Evolutionary conservation across 2,113 vertebrate species (phyloP), one percentile per base, ranked within the genome.

Genomic region (Nothobranchius kuhntae): DNA sequence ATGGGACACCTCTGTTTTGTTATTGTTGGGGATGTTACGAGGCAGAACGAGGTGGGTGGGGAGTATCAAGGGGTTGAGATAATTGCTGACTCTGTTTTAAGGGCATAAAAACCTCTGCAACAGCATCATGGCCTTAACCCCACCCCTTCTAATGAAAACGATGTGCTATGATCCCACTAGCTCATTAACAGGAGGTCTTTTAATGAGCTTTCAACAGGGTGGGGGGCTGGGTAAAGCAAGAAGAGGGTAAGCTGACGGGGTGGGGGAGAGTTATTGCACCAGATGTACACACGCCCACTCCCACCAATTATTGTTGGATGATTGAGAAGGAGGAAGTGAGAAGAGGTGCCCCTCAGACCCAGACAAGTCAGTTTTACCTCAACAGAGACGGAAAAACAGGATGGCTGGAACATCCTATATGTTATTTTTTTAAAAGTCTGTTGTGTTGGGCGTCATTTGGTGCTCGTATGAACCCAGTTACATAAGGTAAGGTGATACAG

Each of bases 141-240:
- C 80, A 53, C 72, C 75, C 42, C 68, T 54, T 75, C 71, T 85
- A 87, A 94, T 91, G 89, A 92, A 89, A 89, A 87, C 84, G 80
- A 89, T 83, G 86, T 90, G 91, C 81, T 90, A 81, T 90, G 92
- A 93, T 92, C 91, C 87, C 88, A 88, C 87, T 94, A 93, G 91
- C 91, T 93, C 90, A 93, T 93, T 93, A 94, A 93, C 91, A 92
- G 91, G 79, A 90, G 89, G 91, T 87, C 85, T 90, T 88, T 92
- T 94, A 94, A 94, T 94, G 92, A 93, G 90, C 86, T 90, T 93
- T 91, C 91, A 90, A 83, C 85, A 87, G 81, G 89, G 87, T 78
- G 89, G 91, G 90, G 91, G 92, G 90, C 73, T 88, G 86, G 86
- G 84, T 73, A 73, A 73, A 80, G 80, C 85, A 86, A 84, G 82